Evolutionary conservation across 2,113 vertebrate species (phyloP), one percentile per base, ranked within the genome.

Genomic region (Nothoprocta perdicaria): DNA sequence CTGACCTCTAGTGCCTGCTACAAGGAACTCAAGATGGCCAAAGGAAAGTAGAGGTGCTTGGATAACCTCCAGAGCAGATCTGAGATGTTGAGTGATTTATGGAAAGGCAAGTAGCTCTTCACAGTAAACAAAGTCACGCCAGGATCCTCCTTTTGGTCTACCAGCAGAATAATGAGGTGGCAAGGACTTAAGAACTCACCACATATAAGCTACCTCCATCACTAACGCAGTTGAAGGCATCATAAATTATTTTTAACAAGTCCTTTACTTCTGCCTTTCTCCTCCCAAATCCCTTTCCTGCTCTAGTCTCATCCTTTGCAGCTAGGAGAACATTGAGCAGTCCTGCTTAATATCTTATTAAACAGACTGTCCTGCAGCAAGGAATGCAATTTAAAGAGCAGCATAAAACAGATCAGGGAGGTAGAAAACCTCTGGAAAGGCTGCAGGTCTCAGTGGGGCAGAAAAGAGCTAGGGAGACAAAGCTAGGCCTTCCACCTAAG

Each of bases 1-100:
- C 94, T 96, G 96, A 95, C 91, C 95, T 93, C 95, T 96, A 94
- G 96, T 92, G 95, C 89, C 80, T 85, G 69, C 69, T 52, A 21
- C 14, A 9, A 85, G 82, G 76, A 96, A 94, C 31, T 94, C 83
- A 58, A 88, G 80, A 58, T 53, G 87, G 72, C 9, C 12, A 2
- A 29, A 17, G 41, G 23, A 71, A 52, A 41, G 23, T 2, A 35
- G 21, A 5, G 15, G 31, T 52, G 31, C 57, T 53, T 16, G 55
- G 33, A 3, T 40, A 86, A 71, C 38, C 29, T 66, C 13, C 27
- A 31, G 12, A 16, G 43, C 14, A 84, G 45, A 14, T 46, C 43
- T 58, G 62, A 79, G 62, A 17, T 4, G 24, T 10, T 12, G 1
- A 4, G 35, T 23, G 33, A 72, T 27, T 33, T 21, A 12, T 27